Base-by-base conservation (phyloP, 2,888 invertebrate genomes). In the Megalurothrips usitatus region DNA sequence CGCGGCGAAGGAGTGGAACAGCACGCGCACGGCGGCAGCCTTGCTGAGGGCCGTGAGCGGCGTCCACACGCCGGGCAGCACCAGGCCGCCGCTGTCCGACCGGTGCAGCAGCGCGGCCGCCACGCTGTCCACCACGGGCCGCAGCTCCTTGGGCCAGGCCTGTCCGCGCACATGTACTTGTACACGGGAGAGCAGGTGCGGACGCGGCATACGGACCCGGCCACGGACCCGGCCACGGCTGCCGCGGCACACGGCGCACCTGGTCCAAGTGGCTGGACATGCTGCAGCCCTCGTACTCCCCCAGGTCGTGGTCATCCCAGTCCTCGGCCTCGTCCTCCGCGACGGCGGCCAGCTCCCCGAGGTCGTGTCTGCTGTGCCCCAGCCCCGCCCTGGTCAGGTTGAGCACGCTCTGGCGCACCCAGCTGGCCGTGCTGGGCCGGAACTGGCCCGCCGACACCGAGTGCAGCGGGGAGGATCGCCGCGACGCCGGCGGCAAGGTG, bases 121-220 rank as follows among this genome's bases (percentile, higher is more conserved):
- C 68, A 26, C 68, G 68, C 68, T 75, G 68, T 75, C 68, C 68
- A 75, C 26, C 23, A 75, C 68, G 68, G 68, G 68, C 10, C 68
- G 68, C 68, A 75, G 68, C 68, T 75, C 68, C 68, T 75, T 75
- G 23, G 68, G 68, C 68, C 68, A 75, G 6, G 68, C 23, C 68
- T 75, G 68, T 17, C 14, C 52, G 9, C 52, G 17, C 49, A 49
- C 49, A 49, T 14, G 52, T 17, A 8, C 52, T 12, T 17, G 52
- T 8, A 1, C 10, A 58, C 14, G 58, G 4, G 8, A 58, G 14
- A 14, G 52, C 19, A 2, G 19, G 0, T 17, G 6, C 6, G 58
- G 17, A 6, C 6, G 1, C 17, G 17, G 58, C 14, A n/a, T 17
- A 8, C 19, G 17, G 17, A n/a, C 19, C 58, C 58, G 17, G 19